A percentile compares a stretch with the other conserved stretches of the same genome.
These are phyloP conservation scores for Gymnoscopelus microlampas DNA, from an alignment of 2,797 vertebrate genomes.

Conservation along the genomic window DNA sequence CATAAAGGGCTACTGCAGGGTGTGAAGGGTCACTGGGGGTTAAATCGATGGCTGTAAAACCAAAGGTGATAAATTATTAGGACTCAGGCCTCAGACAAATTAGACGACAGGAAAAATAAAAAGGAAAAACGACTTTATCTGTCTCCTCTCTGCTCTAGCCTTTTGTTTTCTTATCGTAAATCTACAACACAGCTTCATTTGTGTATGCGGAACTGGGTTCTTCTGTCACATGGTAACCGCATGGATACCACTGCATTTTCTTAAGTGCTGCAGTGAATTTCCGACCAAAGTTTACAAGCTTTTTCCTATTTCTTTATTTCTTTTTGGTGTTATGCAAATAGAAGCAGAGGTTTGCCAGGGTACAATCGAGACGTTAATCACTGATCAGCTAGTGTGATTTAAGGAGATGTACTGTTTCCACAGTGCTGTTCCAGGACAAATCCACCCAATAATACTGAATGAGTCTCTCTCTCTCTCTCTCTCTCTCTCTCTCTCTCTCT, in stretches of 20 bases:
- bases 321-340: conserved; percentile 40
- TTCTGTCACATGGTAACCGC: conserved; percentile 7
- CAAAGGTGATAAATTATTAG: conserved; percentile 86
- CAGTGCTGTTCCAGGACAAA: not conserved
- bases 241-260: conserved; percentile 54
- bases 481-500: not conserved
- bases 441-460: not conserved
- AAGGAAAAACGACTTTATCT: conserved; percentile 69
- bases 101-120: conserved; percentile 62
- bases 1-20: conserved; percentile 74
- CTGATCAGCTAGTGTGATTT: conserved; percentile 45
- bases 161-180: conserved; percentile 80
- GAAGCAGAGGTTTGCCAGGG: conserved; percentile 46
- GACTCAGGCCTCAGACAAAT: conserved; percentile 74
- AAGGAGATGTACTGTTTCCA: conserved; percentile 21
- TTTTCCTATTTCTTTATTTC: conserved; percentile 37
- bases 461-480: not conserved
- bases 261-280: conserved; percentile 66
- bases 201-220: conserved; percentile 57
- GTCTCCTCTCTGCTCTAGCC: conserved; percentile 51
- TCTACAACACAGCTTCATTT: conserved; percentile 74
- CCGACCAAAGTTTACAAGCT: conserved; percentile 50
- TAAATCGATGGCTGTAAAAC: conserved; percentile 81
- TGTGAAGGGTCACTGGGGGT: conserved; percentile 74
- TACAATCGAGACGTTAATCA: conserved; percentile 64